phyloP scores from a whole-genome alignment of 2,888 invertebrate species.

The Trissolcus japonicus region DNA sequence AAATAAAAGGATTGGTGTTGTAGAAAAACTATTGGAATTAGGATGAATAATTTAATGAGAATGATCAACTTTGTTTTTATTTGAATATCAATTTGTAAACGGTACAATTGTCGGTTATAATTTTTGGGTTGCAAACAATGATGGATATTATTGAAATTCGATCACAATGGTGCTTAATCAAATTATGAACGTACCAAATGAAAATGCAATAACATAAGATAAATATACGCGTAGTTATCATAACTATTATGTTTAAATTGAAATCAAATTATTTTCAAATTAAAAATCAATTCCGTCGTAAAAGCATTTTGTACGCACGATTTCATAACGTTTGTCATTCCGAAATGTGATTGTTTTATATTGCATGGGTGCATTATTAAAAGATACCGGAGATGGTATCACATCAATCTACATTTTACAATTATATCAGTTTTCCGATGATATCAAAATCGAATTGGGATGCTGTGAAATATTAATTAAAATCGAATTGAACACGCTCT shows the following conservation, averaged over 20 bases:
- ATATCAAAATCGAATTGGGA: constrained; percentile 33
- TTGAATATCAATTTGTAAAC: neutral
- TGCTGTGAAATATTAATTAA: constrained; percentile 42
- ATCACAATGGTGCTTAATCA: constrained; percentile 3
- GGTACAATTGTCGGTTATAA: neutral
- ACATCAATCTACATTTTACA: constrained; percentile 40
- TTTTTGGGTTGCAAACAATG: neutral
- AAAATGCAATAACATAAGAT: neutral
- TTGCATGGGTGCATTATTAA: constrained; percentile 29
- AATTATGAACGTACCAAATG: constrained; percentile 4
- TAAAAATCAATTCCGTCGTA: constrained; percentile 34
- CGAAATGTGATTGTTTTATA: constrained; percentile 35
- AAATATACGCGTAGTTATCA: constrained; percentile 7
- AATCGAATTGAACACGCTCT: constrained; percentile 25
- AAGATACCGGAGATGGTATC: constrained; percentile 31
- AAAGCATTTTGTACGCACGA: constrained; percentile 33
- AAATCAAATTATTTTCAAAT: constrained; percentile 36
- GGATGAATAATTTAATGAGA: too few relatives aligned
- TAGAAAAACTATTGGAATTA: too few relatives aligned
- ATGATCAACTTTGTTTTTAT: too few relatives aligned
- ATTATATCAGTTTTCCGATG: constrained; percentile 42
- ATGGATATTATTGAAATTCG: neutral
- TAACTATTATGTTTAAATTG: constrained; percentile 21
- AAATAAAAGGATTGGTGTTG: too few relatives aligned
- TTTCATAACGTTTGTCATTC: constrained; percentile 42